phyloP scores from a whole-genome alignment of 1,140 invertebrate species.

The Drosophila pseudoananassae region DNA sequence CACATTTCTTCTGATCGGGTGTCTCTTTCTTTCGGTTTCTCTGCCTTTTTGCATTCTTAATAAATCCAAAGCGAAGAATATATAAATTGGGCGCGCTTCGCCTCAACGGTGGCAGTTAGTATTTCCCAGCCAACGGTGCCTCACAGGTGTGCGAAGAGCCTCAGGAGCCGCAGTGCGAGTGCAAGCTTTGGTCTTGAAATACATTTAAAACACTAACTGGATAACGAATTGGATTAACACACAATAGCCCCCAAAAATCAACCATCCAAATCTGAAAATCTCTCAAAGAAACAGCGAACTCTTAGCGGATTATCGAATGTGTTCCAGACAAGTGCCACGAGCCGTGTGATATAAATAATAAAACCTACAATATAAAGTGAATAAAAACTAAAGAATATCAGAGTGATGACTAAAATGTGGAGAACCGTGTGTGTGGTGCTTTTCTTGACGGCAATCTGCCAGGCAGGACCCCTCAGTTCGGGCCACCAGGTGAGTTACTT shows the following conservation, averaged over 20 bases:
- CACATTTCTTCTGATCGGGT: slow-evolving; percentile 24
- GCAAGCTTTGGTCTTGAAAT: slow-evolving; percentile 77
- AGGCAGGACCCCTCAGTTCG: slow-evolving; percentile 57
- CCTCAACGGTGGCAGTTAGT: slow-evolving; percentile 79
- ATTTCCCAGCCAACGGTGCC: slow-evolving; percentile 83
- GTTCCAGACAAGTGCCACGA: slow-evolving; percentile 21
- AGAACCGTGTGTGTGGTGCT: slow-evolving; percentile 52
- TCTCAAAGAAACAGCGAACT: neutral
- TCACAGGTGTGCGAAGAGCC: slow-evolving; percentile 70
- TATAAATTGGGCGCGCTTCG: slow-evolving; percentile 82
- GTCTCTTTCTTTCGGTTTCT: slow-evolving; percentile 59
- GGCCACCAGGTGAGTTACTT: slow-evolving; percentile 65
- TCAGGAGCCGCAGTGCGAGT: slow-evolving; percentile 66
- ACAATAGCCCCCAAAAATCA: slow-evolving; percentile 1
- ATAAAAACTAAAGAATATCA: slow-evolving; percentile 41
- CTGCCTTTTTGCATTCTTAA: slow-evolving; percentile 84
- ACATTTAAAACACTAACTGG: slow-evolving; percentile 24
- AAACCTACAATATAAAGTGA: slow-evolving; percentile 20
- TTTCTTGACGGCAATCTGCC: slow-evolving; percentile 57
- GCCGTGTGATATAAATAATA: slow-evolving; percentile 35
- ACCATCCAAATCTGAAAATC: neutral
- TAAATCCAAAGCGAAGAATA: slow-evolving; percentile 84
- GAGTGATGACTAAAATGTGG: slow-evolving; percentile 51
- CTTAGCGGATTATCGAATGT: slow-evolving; percentile 28
- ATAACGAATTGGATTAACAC: slow-evolving; percentile 67